phyloP scores from a whole-genome alignment of 2,113 vertebrate species.

The Clarias magur region DNA sequence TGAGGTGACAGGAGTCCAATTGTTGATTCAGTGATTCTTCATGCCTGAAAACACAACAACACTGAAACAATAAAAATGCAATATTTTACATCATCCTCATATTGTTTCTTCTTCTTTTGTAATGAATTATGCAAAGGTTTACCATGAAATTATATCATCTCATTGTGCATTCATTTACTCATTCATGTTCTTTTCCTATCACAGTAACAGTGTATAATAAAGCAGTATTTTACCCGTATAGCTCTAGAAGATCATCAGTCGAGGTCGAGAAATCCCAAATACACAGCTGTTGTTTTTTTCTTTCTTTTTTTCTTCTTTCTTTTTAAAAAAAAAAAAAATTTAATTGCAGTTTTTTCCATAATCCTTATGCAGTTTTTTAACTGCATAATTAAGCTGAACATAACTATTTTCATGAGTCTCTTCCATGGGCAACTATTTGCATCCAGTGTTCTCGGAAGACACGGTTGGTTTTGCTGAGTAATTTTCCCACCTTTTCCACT shows the following conservation, averaged over 20 bases:
- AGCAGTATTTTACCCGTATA: neutral
- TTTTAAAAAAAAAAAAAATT: no score
- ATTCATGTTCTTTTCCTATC: neutral
- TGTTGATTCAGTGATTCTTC: neutral
- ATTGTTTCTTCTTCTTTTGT: neutral
- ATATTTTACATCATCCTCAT: neutral
- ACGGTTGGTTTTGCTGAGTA: neutral
- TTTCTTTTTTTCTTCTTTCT: no score
- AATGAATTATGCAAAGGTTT: neutral
- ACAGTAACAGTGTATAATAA: neutral
- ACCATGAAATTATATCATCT: neutral
- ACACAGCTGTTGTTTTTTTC: neutral
- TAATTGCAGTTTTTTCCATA: neutral
- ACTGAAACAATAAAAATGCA: neutral
- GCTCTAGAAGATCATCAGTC: neutral
- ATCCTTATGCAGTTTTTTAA: neutral
- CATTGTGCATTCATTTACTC: neutral
- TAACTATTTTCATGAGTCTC: neutral
- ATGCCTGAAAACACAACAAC: neutral
- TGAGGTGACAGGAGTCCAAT: neutral
- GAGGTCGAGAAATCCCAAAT: neutral
- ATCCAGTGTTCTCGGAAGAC: neutral
- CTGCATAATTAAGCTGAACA: neutral
- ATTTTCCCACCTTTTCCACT: no score
- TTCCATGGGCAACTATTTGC: neutral